Conservation (phyloP, 2,888 invertebrate species). For the Drosophila antonietae region DNA sequence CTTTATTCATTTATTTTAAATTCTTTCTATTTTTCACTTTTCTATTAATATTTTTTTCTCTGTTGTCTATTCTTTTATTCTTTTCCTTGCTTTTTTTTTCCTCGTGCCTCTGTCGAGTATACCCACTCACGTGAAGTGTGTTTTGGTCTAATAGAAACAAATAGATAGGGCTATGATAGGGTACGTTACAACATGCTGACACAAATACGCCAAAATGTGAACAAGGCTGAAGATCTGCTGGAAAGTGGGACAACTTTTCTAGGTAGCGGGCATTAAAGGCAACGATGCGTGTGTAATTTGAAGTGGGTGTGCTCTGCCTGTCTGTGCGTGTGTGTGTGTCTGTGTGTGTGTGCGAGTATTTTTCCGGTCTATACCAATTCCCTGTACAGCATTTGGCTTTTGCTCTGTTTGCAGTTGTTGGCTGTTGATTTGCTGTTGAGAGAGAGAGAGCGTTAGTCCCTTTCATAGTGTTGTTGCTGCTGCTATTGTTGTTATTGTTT, state of each 20-base stretch:
- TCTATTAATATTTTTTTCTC: not conserved
- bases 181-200: conserved; percentile 29
- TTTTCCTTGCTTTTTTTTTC: not conserved
- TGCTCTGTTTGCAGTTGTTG: conserved; percentile 60
- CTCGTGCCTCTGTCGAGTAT: not conserved
- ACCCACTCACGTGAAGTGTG: not conserved
- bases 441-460: conserved; percentile 10
- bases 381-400: conserved; percentile 69
- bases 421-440: conserved; percentile 67
- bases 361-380: conserved; percentile 56
- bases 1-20: not conserved
- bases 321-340: conserved; percentile 12
- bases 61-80: not conserved
- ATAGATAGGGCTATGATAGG: conserved; percentile 39
- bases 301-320: conserved; percentile 18
- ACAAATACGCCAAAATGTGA: conserved; percentile 51
- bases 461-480: conserved; percentile 18
- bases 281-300: conserved; percentile 63
- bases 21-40: not conserved
- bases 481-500: conserved; percentile 36
- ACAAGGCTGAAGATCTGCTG: conserved; percentile 44
- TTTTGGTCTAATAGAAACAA: conserved; percentile 21
- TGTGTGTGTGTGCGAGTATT: conserved; percentile 23
- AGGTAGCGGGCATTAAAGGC: conserved; percentile 65
- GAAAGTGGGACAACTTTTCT: conserved; percentile 53